Evolutionary conservation across 1,140 invertebrate genomes (phyloP), one percentile per base, ranked within the genome.

Genomic region (Pogonognathellus flavescens): DNA sequence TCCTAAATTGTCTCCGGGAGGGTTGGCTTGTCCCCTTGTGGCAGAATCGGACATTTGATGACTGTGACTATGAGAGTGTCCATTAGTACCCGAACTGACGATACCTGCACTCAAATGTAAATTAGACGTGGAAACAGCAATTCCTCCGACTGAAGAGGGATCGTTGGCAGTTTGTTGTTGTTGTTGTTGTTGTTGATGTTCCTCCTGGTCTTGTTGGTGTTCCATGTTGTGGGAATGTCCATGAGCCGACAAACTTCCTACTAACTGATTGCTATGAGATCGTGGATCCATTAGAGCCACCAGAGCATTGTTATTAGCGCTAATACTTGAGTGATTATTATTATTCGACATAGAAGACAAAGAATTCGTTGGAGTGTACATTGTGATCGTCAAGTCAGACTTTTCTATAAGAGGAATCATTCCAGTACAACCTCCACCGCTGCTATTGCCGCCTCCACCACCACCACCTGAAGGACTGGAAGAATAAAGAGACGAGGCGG

Each of bases 361-460:
- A n/a, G 70, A 25, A n/a, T 76, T 76, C 5, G 31, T 66, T 14
- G 87, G 85, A 13, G 84, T 82, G 62, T 88, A 88, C 87, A 88
- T 88, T 59, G 87, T 86, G 18, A 88, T 88, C 11, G 87, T 88
- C 41, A 88, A 25, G 57, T 88, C 87, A 2, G 87, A 88, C 57
- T 88, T 88, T 16, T 87, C 84, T n/a, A 86, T 82, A 1, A 85
- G 53, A 2, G 85, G 85, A 70, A 86, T 82, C 55, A 84, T 84
- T 60, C 76, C 66, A 8, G 84, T 16, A 22, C 59, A 10, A 11
- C 9, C 20, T 41, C 31, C 31, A 3, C 31, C 31, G 31, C 31
- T 41, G 31, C 31, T 41, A 41, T 41, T 41, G 2, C 31, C 31
- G 10, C 13, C 11, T 10, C 22, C n/a, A 16, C 62, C 62, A 5